These are phyloP conservation scores for Polyploca ridens DNA, from an alignment of 2,888 invertebrate genomes.

Conservation along the genomic window DNA sequence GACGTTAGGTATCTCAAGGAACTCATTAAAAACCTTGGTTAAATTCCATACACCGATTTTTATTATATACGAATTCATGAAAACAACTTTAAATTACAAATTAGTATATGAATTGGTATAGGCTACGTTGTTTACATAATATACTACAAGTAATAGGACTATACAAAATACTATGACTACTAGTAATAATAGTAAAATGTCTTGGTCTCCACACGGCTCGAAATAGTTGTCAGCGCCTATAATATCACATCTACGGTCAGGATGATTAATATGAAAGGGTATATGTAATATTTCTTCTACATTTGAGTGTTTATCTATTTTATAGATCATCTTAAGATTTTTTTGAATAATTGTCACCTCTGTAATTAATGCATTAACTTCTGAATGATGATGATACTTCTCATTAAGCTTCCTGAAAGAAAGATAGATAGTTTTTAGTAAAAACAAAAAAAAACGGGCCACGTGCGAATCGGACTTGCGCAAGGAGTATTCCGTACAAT, in stretches of 20 bases:
- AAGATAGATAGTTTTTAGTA: neutral
- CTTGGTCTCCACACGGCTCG: constrained; percentile 33
- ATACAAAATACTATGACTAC: constrained; percentile 20
- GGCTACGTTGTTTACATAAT: neutral
- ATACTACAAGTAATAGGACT: neutral
- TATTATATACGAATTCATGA: constrained; percentile 9
- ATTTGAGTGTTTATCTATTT: neutral
- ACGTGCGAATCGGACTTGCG: too few species aligned
- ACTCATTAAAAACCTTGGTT: constrained; percentile 75
- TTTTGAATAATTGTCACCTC: neutral
- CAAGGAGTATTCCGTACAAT: too few species aligned
- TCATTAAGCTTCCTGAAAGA: neutral
- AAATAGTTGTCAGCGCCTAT: constrained; percentile 26
- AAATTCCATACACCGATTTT: constrained; percentile 34
- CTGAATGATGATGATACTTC: neutral
- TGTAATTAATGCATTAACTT: neutral
- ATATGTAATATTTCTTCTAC: neutral
- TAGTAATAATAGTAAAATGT: constrained; percentile 28
- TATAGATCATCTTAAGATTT: neutral
- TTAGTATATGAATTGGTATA: neutral
- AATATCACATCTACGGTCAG: neutral
- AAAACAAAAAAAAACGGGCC: too few species aligned
- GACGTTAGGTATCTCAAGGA: constrained; percentile 70
- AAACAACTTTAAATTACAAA: neutral
- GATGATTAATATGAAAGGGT: neutral